These are phyloP conservation scores for Eledona agricola DNA, from an alignment of 2,888 invertebrate species.

Conservation along the genomic window DNA sequence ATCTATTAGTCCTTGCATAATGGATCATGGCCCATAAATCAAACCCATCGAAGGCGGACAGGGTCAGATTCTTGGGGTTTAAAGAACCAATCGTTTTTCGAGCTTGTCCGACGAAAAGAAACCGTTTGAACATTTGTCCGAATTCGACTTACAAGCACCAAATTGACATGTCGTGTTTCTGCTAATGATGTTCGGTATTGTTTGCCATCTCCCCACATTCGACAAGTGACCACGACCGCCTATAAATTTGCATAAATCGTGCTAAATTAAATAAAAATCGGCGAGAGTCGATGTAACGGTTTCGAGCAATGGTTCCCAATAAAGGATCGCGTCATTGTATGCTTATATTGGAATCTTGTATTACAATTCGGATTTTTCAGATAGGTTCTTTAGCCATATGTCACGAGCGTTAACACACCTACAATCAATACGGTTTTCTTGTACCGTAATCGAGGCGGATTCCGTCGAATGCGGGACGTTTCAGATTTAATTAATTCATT, in stretches of 20 bases:
- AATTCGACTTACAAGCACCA: conserved; percentile 24
- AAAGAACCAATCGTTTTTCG: conserved; percentile 1
- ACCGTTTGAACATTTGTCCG: conserved; percentile 19
- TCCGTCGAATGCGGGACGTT: conserved; percentile 19
- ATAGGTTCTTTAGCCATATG: conserved; percentile 39
- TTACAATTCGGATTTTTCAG: conserved; percentile 43
- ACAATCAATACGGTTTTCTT: conserved; percentile 39
- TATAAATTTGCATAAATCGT: conserved; percentile 46
- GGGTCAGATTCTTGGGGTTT: no score
- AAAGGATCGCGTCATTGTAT: conserved; percentile 58
- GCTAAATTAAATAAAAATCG: conserved; percentile 54
- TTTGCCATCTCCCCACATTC: conserved; percentile 43
- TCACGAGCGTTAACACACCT: conserved; percentile 43
- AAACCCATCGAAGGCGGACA: conserved; percentile 11
- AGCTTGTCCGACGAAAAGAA: conserved; percentile 7
- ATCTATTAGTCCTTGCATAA: conserved; percentile 32
- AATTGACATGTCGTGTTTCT: conserved; percentile 47
- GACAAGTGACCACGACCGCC: conserved; percentile 49
- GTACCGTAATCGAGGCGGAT: conserved; percentile 27
- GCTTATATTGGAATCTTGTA: conserved; percentile 55
- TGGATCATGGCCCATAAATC: conserved; percentile 28
- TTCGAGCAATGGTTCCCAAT: conserved; percentile 50
- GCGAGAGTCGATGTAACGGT: conserved; percentile 50
- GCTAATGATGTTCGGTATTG: conserved; percentile 46
- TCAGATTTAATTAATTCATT: conserved; percentile 34